Evolutionary conservation across 2,113 vertebrate genomes (phyloP).

Genomic region (Pseudopodoces humilis): DNA sequence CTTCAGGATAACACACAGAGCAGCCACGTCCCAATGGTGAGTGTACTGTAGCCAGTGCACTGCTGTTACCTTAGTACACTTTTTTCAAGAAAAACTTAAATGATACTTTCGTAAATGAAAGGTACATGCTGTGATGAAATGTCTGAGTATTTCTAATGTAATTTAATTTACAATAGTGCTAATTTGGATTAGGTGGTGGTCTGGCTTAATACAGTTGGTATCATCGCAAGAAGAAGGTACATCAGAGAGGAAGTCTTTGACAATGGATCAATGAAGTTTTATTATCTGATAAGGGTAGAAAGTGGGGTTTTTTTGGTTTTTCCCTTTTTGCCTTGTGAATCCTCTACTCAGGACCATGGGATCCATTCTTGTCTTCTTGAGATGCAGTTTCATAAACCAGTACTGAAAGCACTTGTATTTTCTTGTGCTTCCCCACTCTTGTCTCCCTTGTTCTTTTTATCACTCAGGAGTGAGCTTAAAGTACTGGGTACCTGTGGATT

Average conservation of each 20-base stretch:
- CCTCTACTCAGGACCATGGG: not conserved
- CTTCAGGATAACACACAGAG: not conserved
- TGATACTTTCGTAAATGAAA: not conserved
- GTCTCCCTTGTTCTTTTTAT: not conserved
- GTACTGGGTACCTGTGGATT: not conserved
- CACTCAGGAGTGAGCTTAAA: not conserved
- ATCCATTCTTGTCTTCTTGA: not conserved
- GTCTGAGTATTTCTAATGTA: not conserved
- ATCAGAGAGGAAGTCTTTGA: not conserved
- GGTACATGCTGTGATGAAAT: not conserved
- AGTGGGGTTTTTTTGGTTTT: not conserved
- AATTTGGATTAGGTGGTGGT: not conserved
- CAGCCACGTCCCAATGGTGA: not conserved
- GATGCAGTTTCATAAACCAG: not conserved
- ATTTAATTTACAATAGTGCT: not conserved
- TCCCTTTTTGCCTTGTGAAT: not conserved
- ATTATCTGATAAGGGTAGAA: too few relatives aligned
- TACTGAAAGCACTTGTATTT: not conserved
- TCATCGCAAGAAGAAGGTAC: not conserved
- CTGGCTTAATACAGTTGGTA: not conserved
- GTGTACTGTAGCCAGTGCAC: not conserved
- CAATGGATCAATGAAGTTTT: not conserved
- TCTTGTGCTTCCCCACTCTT: rapidly evolving
- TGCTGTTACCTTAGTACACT: not conserved
- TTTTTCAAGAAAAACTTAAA: not conserved